Evolutionary conservation across 2,797 vertebrate genomes (phyloP).

Genomic region (Paedocypris micromegethes): DNA sequence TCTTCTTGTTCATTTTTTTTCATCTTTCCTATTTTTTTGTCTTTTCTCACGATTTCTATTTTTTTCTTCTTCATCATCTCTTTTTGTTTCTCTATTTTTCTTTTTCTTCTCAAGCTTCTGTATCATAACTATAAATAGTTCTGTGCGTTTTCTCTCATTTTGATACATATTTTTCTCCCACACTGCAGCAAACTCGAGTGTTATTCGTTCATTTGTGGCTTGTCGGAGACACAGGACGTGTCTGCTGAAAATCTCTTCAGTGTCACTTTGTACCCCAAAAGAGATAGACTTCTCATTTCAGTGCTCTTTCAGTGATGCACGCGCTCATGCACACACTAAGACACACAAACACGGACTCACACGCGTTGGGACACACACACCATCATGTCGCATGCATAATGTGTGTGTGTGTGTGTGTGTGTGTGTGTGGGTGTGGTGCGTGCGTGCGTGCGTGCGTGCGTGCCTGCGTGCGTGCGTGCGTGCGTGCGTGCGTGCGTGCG

Average conservation of each 20-base stretch:
- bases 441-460: no score
- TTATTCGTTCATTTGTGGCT: constrained; percentile 35
- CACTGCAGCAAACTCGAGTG: constrained; percentile 14
- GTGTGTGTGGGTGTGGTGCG: no score
- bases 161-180: constrained; percentile 12
- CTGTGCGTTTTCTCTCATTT: background rate
- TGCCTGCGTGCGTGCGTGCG: no score
- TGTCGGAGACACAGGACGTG: constrained; percentile 26
- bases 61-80: background rate
- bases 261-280: constrained; percentile 36
- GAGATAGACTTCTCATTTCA: constrained; percentile 29
- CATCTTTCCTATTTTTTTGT: background rate
- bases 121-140: background rate
- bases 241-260: constrained; percentile 38
- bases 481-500: no score
- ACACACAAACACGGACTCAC: background rate
- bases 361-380: background rate
- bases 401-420: no score
- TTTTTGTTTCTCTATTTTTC: background rate
- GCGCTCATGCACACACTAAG: constrained; percentile 3
- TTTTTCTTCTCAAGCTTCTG: background rate
- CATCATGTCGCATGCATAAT: no score
- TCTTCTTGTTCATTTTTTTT: background rate
- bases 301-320: background rate
- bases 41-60: background rate